Base-by-base conservation (phyloP, 2,888 invertebrate species). In the Agelastica alni region DNA sequence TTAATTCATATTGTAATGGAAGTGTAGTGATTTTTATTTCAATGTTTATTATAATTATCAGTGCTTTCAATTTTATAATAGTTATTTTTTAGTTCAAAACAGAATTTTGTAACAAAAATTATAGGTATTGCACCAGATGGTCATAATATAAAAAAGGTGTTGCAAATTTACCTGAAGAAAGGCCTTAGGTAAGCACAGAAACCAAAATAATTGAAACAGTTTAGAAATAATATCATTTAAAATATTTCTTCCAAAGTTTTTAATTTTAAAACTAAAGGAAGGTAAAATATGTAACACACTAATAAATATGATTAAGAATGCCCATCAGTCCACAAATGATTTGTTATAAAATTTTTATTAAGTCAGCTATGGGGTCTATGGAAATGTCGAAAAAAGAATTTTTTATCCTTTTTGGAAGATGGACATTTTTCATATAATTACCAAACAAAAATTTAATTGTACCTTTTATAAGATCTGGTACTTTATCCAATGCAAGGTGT, bases 381-480 rank as follows among this genome's bases (percentile, higher is more conserved):
- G n/a, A n/a, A n/a, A n/a, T n/a, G n/a, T n/a, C n/a, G n/a, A n/a
- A n/a, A n/a, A n/a, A n/a, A n/a, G n/a, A n/a, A n/a, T n/a, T n/a
- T n/a, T n/a, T 4, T 20, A 18, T 53, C 13, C 10, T 9, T 22
- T 44, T 16, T 3, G 22, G 20, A 34, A 6, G 2, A 18, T 37
- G 10, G 18, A 39, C 37, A 39, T 39, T 34, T 16, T 34, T 34
- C 16, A 7, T 4, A 16, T 4, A 14, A 34, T 16, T 16, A 4
- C n/a, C 4, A 7, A 16, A 34, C 32, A 2, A 32, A 32, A 32
- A 14, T 9, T 26, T 26, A 42, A 31, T 58, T 63, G 61, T 67
- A 88, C 88, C 88, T 80, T 89, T 86, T 66, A 89, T 82, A 51
- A 91, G 80, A 72, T 91, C 91, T 43, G 88, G 85, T 67, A 91